Evolutionary conservation across 1,140 invertebrate genomes (phyloP).

Genomic region (Microvelia longipes): DNA sequence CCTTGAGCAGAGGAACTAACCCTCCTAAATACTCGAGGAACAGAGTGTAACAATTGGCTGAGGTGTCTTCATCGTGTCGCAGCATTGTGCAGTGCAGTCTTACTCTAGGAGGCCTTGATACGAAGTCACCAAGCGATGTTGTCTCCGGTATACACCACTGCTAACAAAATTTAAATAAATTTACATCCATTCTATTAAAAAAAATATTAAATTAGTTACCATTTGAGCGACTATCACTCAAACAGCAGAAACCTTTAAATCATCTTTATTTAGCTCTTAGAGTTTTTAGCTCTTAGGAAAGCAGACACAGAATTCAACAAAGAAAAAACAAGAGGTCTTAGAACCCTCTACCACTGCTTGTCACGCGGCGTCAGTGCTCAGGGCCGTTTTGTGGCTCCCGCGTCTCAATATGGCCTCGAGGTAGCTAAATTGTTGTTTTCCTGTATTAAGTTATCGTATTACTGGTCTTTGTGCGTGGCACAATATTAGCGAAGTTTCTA

Average conservation of each 20-base stretch:
- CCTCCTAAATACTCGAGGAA: constrained; percentile 94
- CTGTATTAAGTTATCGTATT: no score
- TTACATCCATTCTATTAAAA: background rate
- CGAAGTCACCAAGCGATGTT: constrained; percentile 75
- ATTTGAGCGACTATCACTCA: background rate
- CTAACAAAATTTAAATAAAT: constrained; percentile 11
- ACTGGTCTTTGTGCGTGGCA: no score
- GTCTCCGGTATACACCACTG: constrained; percentile 88
- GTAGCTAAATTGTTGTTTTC: no score
- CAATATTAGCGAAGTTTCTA: no score
- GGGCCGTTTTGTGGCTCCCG: no score
- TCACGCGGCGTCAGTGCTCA: no score
- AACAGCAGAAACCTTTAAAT: background rate
- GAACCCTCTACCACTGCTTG: no score
- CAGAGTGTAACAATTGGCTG: constrained; percentile 67
- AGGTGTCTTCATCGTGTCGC: constrained; percentile 64
- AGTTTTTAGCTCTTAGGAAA: no score
- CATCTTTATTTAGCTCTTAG: no score
- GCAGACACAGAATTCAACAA: no score
- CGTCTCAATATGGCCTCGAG: no score
- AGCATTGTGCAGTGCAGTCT: constrained; percentile 93
- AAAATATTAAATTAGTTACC: background rate
- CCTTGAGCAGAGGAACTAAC: constrained; percentile 86
- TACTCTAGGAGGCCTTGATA: constrained; percentile 73
- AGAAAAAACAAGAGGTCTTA: no score